These are phyloP conservation scores for Aphaenogaster rudis DNA, from an alignment of 1,140 invertebrate genomes.

Conservation along the genomic window DNA sequence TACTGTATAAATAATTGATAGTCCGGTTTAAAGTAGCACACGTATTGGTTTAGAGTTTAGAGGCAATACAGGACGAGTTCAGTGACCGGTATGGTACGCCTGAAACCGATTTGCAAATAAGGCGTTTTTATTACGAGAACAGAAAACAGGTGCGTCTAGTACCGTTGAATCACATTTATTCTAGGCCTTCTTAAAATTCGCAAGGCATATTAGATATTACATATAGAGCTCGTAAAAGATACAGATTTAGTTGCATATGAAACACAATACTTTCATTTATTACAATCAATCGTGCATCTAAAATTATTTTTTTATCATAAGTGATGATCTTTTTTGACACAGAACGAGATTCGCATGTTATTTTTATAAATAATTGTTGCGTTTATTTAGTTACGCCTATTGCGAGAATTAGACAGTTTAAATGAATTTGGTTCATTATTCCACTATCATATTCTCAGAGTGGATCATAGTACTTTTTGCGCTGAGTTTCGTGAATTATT, in stretches of 20 bases:
- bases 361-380: neutral
- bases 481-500: neutral
- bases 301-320: neutral
- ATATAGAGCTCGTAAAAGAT: neutral
- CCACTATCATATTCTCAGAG: neutral
- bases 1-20: neutral
- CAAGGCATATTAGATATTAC: neutral
- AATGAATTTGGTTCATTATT: neutral
- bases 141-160: slow-evolving; percentile 9
- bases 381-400: neutral
- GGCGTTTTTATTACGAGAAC: neutral
- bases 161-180: slow-evolving; percentile 32
- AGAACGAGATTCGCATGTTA: neutral
- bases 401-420: neutral
- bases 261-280: neutral
- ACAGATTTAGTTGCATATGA: neutral
- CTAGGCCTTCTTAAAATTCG: slow-evolving; percentile 7
- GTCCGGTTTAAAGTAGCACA: neutral
- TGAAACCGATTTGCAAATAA: slow-evolving; percentile 14
- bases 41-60: neutral
- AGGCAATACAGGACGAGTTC: neutral
- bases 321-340: neutral
- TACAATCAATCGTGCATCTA: neutral
- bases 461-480: neutral
- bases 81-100: neutral